Evolutionary conservation across 2,797 vertebrate genomes (phyloP), one percentile per base, ranked within the genome.

Genomic region (Pangasius sanitwongsei): DNA sequence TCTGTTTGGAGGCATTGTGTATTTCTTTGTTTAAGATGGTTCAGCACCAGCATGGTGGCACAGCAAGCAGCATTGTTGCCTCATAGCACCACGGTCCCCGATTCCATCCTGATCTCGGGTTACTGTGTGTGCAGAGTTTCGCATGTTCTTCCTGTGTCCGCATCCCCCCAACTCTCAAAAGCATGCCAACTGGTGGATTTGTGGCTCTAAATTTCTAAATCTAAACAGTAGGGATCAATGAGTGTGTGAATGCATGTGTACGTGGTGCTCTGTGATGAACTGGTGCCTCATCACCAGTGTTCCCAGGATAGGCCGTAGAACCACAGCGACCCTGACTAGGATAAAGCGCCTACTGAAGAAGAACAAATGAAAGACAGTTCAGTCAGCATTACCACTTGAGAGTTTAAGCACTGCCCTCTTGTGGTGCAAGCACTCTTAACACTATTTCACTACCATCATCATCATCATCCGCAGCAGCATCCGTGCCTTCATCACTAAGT

Each of bases 371-470:
- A 41, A 61, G 37, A 15, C 37, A 65, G 28, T 69, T 69, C 83
- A 25, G n/a, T 53, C n/a, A 55, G 48, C 31, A 70, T 34, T 83
- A 15, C 63, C 72, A 61, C 55, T 20, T 23, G 31, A 80, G 23
- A 25, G 90, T 90, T 85, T 89, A 87, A 92, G 90, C 94, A 91
- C 94, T 95, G 94, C 95, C 91, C 94, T 93, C 95, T 95, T 90
- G 93, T 94, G 96, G 95, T 69, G 89, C 90, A 84, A 91, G 91
- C 87, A 92, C 59, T 82, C 75, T 88, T 28, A 91, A 41, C 86
- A 88, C 84, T 75, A 70, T 11, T 28, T 18, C 55, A 59, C 86
- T 86, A 75, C 67, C 37, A 84, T 9, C 69, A 89, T 61, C 81
- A 77, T 48, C 74, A 88, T 65, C 37, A 65, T n/a, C 84, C 70